A percentile compares a stretch with the other conserved stretches of the same genome.
phyloP scores from a whole-genome alignment of 1,140 invertebrate species.

The Drosophila eugracilis region DNA sequence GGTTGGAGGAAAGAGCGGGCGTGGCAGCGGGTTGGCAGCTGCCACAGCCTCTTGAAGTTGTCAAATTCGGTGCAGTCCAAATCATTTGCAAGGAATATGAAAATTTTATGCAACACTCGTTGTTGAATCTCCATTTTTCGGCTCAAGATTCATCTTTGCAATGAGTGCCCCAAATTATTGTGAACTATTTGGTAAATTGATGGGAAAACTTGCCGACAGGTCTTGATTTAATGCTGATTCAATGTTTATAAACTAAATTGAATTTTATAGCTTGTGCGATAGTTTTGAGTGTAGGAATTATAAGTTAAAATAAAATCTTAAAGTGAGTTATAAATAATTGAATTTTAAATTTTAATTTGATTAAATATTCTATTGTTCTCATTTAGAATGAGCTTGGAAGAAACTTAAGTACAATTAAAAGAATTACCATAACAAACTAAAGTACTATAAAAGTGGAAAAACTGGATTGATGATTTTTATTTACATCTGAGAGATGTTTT shows the following conservation, averaged over 20 bases:
- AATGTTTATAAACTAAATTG: background rate
- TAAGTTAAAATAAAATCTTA: too few relatives aligned
- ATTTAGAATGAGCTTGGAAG: background rate
- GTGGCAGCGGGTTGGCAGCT: constrained; percentile 37
- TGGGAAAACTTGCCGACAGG: background rate
- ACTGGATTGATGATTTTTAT: too few relatives aligned
- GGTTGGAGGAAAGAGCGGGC: constrained; percentile 19
- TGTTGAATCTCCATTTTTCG: constrained; percentile 16
- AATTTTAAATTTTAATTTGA: background rate
- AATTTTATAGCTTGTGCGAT: background rate
- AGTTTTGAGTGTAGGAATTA: too few relatives aligned
- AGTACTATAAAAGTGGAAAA: constrained; percentile 11
- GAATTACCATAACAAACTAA: background rate
- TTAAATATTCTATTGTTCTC: background rate
- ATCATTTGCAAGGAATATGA: constrained; percentile 72
- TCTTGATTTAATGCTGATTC: background rate
- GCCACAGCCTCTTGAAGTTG: constrained; percentile 75
- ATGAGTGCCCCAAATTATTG: constrained; percentile 3
- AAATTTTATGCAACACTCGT: constrained; percentile 51
- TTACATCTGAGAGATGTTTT: too few relatives aligned
- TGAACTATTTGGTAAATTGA: constrained; percentile 22
- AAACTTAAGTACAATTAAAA: background rate
- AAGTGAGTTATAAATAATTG: too few relatives aligned
- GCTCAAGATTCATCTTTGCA: constrained; percentile 6
- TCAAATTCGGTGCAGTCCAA: constrained; percentile 74